Conservation (phyloP, 2,113 vertebrate species). For the Neogale vison region DNA sequence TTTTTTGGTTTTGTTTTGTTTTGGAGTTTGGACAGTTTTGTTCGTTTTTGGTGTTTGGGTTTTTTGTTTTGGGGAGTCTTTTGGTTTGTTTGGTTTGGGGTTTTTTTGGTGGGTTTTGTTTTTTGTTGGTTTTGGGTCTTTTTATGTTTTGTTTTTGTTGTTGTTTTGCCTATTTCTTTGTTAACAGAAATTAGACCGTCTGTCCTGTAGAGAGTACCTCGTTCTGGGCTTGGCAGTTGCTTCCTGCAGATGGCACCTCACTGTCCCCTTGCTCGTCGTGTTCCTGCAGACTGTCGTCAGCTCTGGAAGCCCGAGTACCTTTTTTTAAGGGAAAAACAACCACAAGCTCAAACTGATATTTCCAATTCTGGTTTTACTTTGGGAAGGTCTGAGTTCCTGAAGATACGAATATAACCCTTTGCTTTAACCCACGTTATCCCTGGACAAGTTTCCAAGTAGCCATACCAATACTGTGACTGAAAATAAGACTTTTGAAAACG, state of each 20-base stretch:
- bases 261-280: rapidly evolving
- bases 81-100: too few species aligned
- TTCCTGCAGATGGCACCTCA: neutral
- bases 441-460: neutral
- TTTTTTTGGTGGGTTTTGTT: too few species aligned
- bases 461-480: neutral
- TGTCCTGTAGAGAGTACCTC: neutral
- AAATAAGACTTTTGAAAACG: neutral
- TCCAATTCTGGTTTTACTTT: neutral
- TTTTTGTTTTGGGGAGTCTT: neutral
- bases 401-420: neutral
- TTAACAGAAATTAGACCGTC: neutral
- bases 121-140: too few species aligned
- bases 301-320: neutral
- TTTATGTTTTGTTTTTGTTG: too few species aligned
- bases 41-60: too few species aligned
- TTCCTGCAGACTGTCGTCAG: neutral
- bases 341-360: neutral
- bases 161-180: neutral
- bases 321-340: neutral
- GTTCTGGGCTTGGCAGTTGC: rapidly evolving
- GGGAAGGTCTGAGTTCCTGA: neutral
- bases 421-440: neutral
- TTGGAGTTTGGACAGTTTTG: too few species aligned
- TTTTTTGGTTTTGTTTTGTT: too few species aligned